Percentiles rank a stretch among this genome's conserved stretches.
Conservation (phyloP, 1,140 invertebrate species). For the Agrilus planipennis region DNA sequence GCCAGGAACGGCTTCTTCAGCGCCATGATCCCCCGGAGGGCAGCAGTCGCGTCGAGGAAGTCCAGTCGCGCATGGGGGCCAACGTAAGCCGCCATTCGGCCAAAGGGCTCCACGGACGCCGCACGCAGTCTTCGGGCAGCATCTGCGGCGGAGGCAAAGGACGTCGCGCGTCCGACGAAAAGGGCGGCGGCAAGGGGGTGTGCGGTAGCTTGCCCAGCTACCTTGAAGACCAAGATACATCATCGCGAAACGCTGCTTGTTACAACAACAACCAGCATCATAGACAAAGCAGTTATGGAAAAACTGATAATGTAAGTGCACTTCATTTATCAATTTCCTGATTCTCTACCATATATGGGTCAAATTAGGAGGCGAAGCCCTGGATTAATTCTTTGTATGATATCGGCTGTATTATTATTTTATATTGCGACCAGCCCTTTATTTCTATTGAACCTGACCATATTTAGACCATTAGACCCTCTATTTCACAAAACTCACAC, state of each 20-base stretch:
- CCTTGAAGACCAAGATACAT: constrained; percentile 46
- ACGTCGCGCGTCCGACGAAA: constrained; percentile 29
- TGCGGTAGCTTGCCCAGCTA: constrained; percentile 60
- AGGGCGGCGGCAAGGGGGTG: constrained; percentile 26
- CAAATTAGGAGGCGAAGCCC: too few species aligned
- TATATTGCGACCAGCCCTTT: too few species aligned
- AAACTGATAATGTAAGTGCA: constrained; percentile 41
- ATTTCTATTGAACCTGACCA: too few species aligned
- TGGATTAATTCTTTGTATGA: too few species aligned
- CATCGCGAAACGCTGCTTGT: constrained; percentile 35
- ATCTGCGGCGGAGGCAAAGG: constrained; percentile 36
- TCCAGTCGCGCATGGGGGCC: constrained; percentile 47
- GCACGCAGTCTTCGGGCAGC: constrained; percentile 55
- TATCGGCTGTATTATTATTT: too few species aligned
- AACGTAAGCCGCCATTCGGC: constrained; percentile 59
- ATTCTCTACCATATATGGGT: too few species aligned
- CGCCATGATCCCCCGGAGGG: too few species aligned
- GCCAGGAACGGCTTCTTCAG: too few species aligned
- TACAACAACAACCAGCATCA: constrained; percentile 45
- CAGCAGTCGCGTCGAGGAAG: constrained; percentile 11
- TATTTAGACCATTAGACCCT: too few species aligned
- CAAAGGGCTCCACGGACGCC: constrained; percentile 52
- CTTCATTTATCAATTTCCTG: too few species aligned
- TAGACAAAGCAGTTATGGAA: constrained; percentile 41
- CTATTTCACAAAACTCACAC: too few species aligned